These are phyloP conservation scores for Lucilia sericata DNA, from an alignment of 1,140 invertebrate species.

Conservation along the genomic window DNA sequence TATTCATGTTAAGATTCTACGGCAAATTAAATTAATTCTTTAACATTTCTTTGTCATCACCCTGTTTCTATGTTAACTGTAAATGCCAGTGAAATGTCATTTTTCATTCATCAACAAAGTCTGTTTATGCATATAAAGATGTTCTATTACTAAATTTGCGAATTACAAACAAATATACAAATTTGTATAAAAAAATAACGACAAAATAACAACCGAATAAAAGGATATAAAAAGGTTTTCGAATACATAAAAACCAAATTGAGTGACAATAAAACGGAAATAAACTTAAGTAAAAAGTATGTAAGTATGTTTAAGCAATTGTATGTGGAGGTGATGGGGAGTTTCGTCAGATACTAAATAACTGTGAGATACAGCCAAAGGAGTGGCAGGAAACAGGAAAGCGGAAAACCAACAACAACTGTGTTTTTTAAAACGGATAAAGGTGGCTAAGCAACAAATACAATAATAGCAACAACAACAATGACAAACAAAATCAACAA, in stretches of 20 bases:
- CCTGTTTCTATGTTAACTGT: not conserved
- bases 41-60: not conserved
- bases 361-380: no score
- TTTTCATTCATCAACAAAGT: not conserved
- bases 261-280: slow-evolving; percentile 44
- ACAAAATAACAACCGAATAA: not conserved
- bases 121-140: not conserved
- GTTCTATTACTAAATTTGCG: slow-evolving; percentile 18
- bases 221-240: slow-evolving; percentile 38
- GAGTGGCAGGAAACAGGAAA: slow-evolving; percentile 26
- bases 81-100: not conserved
- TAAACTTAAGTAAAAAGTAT: slow-evolving; percentile 36
- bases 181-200: slow-evolving; percentile 25
- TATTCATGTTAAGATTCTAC: no score
- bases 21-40: no score
- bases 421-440: slow-evolving; percentile 36
- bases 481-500: slow-evolving; percentile 31
- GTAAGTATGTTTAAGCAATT: not conserved
- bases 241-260: slow-evolving; percentile 38
- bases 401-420: slow-evolving; percentile 39
- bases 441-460: slow-evolving; percentile 27
- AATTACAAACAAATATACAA: slow-evolving; percentile 31
- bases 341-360: no score
- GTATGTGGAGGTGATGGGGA: not conserved
- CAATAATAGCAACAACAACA: slow-evolving; percentile 29